phyloP scores from a whole-genome alignment of 1,140 invertebrate genomes.

The Sitodiplosis mosellana region DNA sequence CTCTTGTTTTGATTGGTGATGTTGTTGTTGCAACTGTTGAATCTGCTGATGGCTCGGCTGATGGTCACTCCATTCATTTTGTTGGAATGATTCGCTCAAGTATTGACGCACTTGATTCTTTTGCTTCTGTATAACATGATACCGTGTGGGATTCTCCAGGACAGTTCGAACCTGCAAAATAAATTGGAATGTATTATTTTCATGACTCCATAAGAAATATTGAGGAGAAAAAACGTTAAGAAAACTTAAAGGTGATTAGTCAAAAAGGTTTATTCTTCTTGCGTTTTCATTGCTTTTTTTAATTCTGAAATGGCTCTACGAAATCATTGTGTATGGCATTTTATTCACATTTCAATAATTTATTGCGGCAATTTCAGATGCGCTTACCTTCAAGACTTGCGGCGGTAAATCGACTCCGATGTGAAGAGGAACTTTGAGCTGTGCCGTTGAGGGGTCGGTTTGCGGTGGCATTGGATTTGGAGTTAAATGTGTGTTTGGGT shows the following conservation, averaged over 20 bases:
- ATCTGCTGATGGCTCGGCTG: not conserved
- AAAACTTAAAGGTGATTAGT: no score
- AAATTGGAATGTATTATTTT: slow-evolving; percentile 1
- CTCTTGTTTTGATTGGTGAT: slow-evolving; percentile 11
- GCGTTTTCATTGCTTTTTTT: no score
- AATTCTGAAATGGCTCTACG: no score
- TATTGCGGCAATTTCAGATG: no score
- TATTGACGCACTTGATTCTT: slow-evolving; percentile 74
- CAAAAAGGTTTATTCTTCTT: no score
- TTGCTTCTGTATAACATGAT: slow-evolving; percentile 79
- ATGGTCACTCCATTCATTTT: slow-evolving; percentile 15
- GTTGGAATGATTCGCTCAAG: slow-evolving; percentile 55
- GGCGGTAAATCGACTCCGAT: slow-evolving; percentile 54
- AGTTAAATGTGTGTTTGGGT: no score
- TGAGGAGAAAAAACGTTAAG: no score
- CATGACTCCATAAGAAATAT: no score
- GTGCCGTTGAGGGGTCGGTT: slow-evolving; percentile 22
- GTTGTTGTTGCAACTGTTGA: slow-evolving; percentile 9
- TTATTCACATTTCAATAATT: no score
- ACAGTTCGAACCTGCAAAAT: slow-evolving; percentile 52
- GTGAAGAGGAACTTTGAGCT: slow-evolving; percentile 33
- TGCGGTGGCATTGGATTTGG: slow-evolving; percentile 2
- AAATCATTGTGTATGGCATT: no score
- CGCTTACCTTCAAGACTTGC: slow-evolving; percentile 55
- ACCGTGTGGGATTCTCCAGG: slow-evolving; percentile 76